Percentiles rank a stretch among this genome's conserved stretches.
phyloP scores from a whole-genome alignment of 2,888 invertebrate species.

The Pseudoips prasinana region DNA sequence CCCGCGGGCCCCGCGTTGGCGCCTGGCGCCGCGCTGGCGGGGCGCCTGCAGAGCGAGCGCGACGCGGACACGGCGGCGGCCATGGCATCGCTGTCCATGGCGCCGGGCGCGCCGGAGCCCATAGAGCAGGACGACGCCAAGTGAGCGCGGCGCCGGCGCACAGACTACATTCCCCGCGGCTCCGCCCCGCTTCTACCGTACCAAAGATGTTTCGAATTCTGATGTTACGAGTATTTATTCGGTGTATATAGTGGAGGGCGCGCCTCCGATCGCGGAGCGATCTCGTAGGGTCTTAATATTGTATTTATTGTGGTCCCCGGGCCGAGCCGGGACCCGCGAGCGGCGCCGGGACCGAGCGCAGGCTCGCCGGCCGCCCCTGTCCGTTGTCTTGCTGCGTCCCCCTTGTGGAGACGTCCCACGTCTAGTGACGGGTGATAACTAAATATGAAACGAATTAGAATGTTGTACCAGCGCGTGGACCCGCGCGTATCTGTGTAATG shows the following conservation, averaged over 20 bases:
- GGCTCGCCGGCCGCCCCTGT: too few relatives aligned
- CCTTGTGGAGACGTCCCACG: constrained; percentile 23
- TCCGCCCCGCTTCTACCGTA: constrained; percentile 46
- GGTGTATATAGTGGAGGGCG: constrained; percentile 36
- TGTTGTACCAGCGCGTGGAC: constrained; percentile 7
- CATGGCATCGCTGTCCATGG: constrained; percentile 96
- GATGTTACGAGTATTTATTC: constrained; percentile 42
- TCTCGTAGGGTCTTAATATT: too few relatives aligned
- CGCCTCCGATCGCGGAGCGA: too few relatives aligned
- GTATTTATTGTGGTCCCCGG: too few relatives aligned
- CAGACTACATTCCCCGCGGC: constrained; percentile 10
- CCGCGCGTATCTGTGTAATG: constrained; percentile 5
- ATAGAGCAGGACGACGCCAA: constrained; percentile 93
- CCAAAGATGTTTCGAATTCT: constrained; percentile 51
- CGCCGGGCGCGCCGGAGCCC: constrained; percentile 79
- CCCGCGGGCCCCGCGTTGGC: constrained; percentile 88
- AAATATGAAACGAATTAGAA: constrained; percentile 37
- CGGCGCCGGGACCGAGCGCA: neutral
- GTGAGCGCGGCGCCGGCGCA: constrained; percentile 64
- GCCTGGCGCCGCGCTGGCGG: constrained; percentile 84
- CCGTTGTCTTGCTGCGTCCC: too few relatives aligned
- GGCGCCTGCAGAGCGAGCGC: constrained; percentile 91
- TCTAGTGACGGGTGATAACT: constrained; percentile 35
- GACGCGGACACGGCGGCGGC: constrained; percentile 96
- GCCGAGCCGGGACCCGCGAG: neutral